Evolutionary conservation across 2,888 invertebrate genomes (phyloP).

Genomic region (Standfussiana lucernea): DNA sequence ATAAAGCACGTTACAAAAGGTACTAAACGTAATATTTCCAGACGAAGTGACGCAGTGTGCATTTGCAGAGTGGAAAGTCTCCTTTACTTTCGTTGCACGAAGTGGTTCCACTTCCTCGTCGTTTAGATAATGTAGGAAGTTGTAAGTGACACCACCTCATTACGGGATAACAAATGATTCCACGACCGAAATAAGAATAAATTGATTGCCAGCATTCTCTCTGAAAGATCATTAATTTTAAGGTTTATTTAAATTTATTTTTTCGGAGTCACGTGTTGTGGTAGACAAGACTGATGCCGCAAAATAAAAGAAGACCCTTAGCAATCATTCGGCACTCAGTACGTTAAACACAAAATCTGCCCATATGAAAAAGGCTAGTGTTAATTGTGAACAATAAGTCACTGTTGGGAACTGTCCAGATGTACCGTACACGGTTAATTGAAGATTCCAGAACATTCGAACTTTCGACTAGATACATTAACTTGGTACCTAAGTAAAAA

Average conservation of each 20-base stretch:
- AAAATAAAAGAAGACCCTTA: background rate
- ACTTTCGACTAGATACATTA: background rate
- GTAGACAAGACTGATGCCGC: background rate
- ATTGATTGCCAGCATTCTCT: constrained; percentile 33
- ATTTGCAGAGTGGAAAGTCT: constrained; percentile 64
- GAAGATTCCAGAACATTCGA: constrained; percentile 10
- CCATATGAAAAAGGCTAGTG: background rate
- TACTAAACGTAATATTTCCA: background rate
- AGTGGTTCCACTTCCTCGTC: constrained; percentile 73
- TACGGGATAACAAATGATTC: constrained; percentile 61
- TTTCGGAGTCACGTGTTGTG: background rate
- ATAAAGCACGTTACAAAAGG: constrained; percentile 5
- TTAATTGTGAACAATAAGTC: background rate
- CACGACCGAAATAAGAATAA: constrained; percentile 29
- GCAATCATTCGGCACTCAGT: background rate
- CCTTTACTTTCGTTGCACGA: constrained; percentile 60
- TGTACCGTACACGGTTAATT: background rate
- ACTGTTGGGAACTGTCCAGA: background rate
- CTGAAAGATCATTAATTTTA: constrained; percentile 44
- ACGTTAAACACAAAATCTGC: background rate
- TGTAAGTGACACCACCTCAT: constrained; percentile 51
- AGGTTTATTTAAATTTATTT: background rate
- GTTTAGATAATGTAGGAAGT: constrained; percentile 70
- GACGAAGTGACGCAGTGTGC: constrained; percentile 23
- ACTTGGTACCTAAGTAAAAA: background rate